Conservation (phyloP, 2,797 vertebrate species). For the Oreochromis grahami region DNA sequence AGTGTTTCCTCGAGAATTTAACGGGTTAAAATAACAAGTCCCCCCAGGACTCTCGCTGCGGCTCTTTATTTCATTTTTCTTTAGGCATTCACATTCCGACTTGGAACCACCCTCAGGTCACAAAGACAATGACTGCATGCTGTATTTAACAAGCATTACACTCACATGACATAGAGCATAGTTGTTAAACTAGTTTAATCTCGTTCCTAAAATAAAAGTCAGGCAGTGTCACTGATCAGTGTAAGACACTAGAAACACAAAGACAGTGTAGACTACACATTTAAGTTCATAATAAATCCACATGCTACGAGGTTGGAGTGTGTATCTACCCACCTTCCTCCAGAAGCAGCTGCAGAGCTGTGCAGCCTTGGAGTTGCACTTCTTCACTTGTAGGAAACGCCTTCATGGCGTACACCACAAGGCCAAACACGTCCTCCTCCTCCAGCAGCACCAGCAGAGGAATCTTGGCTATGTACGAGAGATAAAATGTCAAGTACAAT, state of each 20-base stretch:
- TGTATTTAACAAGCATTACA: not conserved
- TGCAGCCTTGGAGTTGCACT: slow-evolving; percentile 87
- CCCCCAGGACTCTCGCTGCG: not conserved
- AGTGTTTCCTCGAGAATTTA: not conserved
- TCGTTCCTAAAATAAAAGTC: not conserved
- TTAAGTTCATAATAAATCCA: not conserved
- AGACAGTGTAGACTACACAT: not conserved
- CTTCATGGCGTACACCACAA: slow-evolving; percentile 87
- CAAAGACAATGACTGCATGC: not conserved
- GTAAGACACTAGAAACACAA: not conserved
- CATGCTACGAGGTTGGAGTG: not conserved
- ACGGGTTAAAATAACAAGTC: not conserved
- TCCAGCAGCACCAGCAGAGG: slow-evolving; percentile 80
- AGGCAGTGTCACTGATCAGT: not conserved
- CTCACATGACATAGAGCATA: not conserved
- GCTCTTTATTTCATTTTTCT: not conserved
- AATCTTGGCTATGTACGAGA: slow-evolving; percentile 71
- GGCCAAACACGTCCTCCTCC: slow-evolving; percentile 86
- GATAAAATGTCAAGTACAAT: not conserved
- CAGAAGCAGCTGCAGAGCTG: slow-evolving; percentile 82
- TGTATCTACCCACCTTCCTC: slow-evolving; percentile 78
- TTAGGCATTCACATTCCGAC: not conserved
- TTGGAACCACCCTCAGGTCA: not conserved
- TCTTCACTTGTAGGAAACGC: slow-evolving; percentile 81
- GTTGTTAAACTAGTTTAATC: not conserved